Evolutionary conservation across 2,888 invertebrate genomes (phyloP), one percentile per base, ranked within the genome.

Genomic region (Athalia rosae): DNA sequence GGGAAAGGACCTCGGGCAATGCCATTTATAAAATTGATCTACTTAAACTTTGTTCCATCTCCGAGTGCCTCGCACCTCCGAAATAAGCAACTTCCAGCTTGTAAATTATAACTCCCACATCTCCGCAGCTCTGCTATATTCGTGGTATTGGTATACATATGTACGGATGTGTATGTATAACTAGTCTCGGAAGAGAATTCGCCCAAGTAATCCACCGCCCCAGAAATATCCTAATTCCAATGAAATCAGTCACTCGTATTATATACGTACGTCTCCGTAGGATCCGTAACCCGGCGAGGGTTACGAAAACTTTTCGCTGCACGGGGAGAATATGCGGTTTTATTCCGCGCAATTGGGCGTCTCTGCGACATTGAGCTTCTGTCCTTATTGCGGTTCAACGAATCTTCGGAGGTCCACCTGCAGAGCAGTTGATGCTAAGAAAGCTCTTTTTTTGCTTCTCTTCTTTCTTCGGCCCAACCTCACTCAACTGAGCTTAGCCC

Each of bases 381-480:
- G 71, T 71, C 71, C 71, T 67, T 58, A 71, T 71, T 71, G 71
- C 58, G 71, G 71, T 71, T 45, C 50, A 71, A 41, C n/a, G 56
- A 58, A 71, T 71, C 71, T 56, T 71, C n/a, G 45, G 43, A 47
- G 43, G 56, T 28, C 28, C 28, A 28, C 2, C 28, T 28, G 28
- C 28, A n/a, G n/a, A n/a, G n/a, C 28, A 56, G 28, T 71, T 45
- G 58, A 58, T 45, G 28, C 71, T 71, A 71, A 58, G 71, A 58
- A 71, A 71, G 58, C 43, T 71, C 43, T 58, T 56, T 71, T 71
- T 58, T 53, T 9, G 0, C 11, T n/a, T n/a, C 53, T 4, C 11
- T 11, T n/a, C 53, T 7, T 7, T 4, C 4, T 3, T n/a, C 50
- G 11, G 69, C 56, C 56, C 69, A 69, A 56, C 69, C 69, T 69